Evolutionary conservation across 2,888 invertebrate genomes (phyloP).

Genomic region (Euproctis similis): DNA sequence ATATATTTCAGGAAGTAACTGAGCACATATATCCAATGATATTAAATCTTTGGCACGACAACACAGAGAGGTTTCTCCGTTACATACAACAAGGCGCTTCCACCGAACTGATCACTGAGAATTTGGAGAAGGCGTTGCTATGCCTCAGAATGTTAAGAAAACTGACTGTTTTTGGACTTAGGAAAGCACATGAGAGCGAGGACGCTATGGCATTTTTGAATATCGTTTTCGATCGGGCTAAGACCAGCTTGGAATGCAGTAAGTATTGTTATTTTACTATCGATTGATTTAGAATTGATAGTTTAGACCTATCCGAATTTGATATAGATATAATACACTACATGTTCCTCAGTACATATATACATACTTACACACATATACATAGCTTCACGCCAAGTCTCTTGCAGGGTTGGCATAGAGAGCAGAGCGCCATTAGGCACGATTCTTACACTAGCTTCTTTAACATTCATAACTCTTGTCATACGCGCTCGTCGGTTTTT

Average conservation of each 20-base stretch:
- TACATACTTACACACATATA: too few relatives aligned
- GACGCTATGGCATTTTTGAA: conserved; percentile 87
- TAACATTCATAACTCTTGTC: too few relatives aligned
- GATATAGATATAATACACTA: too few relatives aligned
- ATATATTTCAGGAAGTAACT: conserved; percentile 80
- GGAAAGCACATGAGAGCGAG: conserved; percentile 83
- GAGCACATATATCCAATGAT: conserved; percentile 83
- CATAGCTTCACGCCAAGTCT: too few relatives aligned
- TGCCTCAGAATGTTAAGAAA: conserved; percentile 89
- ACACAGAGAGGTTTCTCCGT: conserved; percentile 80
- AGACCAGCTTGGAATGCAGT: conserved; percentile 87
- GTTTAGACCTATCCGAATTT: too few relatives aligned
- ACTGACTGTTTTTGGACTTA: conserved; percentile 87
- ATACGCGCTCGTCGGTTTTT: too few relatives aligned
- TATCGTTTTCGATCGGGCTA: conserved; percentile 85
- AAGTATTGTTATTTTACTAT: too few relatives aligned
- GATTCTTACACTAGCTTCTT: too few relatives aligned
- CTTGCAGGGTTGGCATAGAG: too few relatives aligned
- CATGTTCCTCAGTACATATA: too few relatives aligned
- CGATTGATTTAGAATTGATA: too few relatives aligned
- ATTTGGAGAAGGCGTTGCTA: conserved; percentile 86
- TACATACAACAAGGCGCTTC: conserved; percentile 78
- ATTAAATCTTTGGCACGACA: conserved; percentile 86
- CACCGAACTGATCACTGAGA: conserved; percentile 77
- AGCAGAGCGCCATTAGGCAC: too few relatives aligned